Base-by-base conservation (phyloP, 2,797 vertebrate genomes). In the Acanthiza pusilla region DNA sequence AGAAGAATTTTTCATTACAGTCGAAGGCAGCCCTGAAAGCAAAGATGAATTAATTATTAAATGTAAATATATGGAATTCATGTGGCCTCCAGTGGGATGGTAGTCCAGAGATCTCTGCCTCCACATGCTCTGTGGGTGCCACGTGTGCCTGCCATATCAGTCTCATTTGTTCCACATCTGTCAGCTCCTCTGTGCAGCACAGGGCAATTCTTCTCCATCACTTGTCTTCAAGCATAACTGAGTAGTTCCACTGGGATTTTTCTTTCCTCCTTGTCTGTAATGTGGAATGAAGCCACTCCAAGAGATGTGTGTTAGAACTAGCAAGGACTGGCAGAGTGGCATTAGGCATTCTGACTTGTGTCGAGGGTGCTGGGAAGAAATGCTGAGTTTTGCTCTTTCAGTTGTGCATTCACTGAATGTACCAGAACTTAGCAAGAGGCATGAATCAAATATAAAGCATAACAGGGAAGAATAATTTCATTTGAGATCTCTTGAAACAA, bases 101-200 rank as follows among this genome's bases (percentile, higher is more conserved):
- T 4, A n/a, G 26, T 27, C 45, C 5, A 3, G 62, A 77, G 9
- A 58, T 21, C n/a, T 72, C 55, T 73, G 30, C 16, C 38, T 36
- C 15, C 2, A 2, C 0, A 0, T 65, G 34, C 21, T 72, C 36
- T 75, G 32, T 2, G 16, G 4, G 30, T 77, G 38, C 26, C 4
- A 2, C 0, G 0, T 12, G 18, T n/a, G 21, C 38, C 38, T 57
- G n/a, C 29, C 18, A 4, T 23, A 3, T 54, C 78, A n/a, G n/a
- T 43, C 51, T 13, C 48, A 3, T 58, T 71, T 74, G 16, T 74
- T 60, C 23, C 45, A 74, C 26, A 21, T 65, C 50, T 74, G 9
- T 22, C 23, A 89, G 63, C 27, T 66, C 20, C 26, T 51, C 48
- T 50, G 40, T 26, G 43, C n/a, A 66, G 47, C 26, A 25, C 34